These are phyloP conservation scores for Hydropsyche tenuis DNA, from an alignment of 1,140 invertebrate genomes.

Conservation along the genomic window DNA sequence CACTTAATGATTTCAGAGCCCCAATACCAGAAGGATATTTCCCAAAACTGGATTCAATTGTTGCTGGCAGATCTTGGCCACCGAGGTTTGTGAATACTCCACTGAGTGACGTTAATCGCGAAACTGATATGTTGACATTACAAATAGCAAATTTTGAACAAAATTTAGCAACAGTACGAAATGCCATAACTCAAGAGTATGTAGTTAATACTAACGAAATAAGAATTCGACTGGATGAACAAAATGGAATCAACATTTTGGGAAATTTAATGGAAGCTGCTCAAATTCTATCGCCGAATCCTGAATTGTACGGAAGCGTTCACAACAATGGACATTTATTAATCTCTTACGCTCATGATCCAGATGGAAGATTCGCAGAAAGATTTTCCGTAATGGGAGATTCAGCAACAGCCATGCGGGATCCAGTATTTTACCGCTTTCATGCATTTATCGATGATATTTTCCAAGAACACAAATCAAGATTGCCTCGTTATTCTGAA, in stretches of 20 bases:
- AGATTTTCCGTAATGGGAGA: conserved; percentile 70
- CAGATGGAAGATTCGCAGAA: conserved; percentile 63
- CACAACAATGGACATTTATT: conserved; percentile 74
- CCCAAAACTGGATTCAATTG: conserved; percentile 72
- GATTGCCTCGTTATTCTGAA: conserved; percentile 67
- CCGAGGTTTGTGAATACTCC: conserved; percentile 63
- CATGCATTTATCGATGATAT: conserved; percentile 81
- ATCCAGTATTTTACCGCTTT: conserved; percentile 86
- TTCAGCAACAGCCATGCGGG: conserved; percentile 78
- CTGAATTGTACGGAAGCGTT: conserved; percentile 72
- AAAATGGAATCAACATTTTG: conserved; percentile 77
- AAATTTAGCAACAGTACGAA: conserved; percentile 76
- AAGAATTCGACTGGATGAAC: conserved; percentile 67
- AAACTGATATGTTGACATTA: conserved; percentile 68
- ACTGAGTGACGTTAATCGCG: conserved; percentile 70
- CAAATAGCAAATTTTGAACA: conserved; percentile 74
- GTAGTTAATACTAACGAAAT: conserved; percentile 62
- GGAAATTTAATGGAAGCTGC: conserved; percentile 79
- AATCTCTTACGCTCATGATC: conserved; percentile 75
- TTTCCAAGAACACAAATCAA: conserved; percentile 78
- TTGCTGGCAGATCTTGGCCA: conserved; percentile 56
- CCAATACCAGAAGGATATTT: conserved; percentile 75
- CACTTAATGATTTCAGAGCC: conserved; percentile 66
- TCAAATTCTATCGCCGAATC: conserved; percentile 74
- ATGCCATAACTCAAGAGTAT: conserved; percentile 74